These are phyloP conservation scores for Augochlora pura DNA, from an alignment of 1,140 invertebrate genomes.

Conservation along the genomic window DNA sequence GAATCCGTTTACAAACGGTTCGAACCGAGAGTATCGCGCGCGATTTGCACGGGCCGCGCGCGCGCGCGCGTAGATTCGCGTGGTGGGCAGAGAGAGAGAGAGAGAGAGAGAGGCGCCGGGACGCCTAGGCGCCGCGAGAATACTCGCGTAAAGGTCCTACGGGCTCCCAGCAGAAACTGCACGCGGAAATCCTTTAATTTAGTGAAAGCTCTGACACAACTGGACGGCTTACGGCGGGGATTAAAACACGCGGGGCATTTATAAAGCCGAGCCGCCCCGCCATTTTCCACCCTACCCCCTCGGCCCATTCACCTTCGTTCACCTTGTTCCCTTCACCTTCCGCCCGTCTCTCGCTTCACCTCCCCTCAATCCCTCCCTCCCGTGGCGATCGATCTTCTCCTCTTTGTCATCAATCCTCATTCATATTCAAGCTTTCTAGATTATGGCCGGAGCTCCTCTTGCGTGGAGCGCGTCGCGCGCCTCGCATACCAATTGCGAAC, in stretches of 20 bases:
- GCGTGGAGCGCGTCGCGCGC: not conserved
- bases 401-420: not conserved
- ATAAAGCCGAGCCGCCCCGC: conserved; percentile 32
- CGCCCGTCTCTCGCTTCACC: not conserved
- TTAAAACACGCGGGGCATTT: conserved; percentile 55
- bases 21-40: conserved; percentile 6
- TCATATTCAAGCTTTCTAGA: not conserved
- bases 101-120: not conserved
- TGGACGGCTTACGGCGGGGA: conserved; percentile 47
- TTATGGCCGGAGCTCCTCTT: not conserved
- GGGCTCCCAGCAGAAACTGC: not conserved
- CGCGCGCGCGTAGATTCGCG: not conserved
- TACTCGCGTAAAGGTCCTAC: conserved; percentile 8
- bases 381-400: not conserved
- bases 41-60: not conserved
- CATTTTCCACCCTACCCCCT: conserved; percentile 29
- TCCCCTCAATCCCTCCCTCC: not conserved
- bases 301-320: conserved; percentile 22
- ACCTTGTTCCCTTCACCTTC: conserved; percentile 2
- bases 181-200: conserved; percentile 55
- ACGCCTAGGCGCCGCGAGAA: not conserved
- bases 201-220: conserved; percentile 47
- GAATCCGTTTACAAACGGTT: conserved; percentile 38
- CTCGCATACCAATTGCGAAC: no score
- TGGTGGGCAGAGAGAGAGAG: no score